A percentile compares a stretch with the other conserved stretches of the same genome.
Evolutionary conservation across 2,113 vertebrate species (phyloP).

Genomic region (Mus musculus): GRCm39 chr12:117144501-117145000

Average conservation of each 20-base stretch:
- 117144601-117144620: background rate
- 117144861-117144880: too few species aligned
- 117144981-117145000: background rate
- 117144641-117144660: too few species aligned
- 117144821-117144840: rapidly evolving
- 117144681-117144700: background rate
- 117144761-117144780: background rate
- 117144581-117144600: background rate
- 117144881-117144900: background rate
- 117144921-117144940: background rate
- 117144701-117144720: background rate
- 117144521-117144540: background rate
- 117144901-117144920: background rate
- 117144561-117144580: background rate
- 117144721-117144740: background rate
- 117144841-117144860: rapidly evolving
- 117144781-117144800: background rate
- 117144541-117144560: background rate
- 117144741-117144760: background rate
- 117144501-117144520: background rate
- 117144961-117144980: background rate
- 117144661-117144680: background rate
- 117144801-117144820: background rate
- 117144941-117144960: background rate
- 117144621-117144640: background rate